Evolutionary conservation across 2,888 invertebrate species (phyloP).

Genomic region (Oscheius myriophilus): DNA sequence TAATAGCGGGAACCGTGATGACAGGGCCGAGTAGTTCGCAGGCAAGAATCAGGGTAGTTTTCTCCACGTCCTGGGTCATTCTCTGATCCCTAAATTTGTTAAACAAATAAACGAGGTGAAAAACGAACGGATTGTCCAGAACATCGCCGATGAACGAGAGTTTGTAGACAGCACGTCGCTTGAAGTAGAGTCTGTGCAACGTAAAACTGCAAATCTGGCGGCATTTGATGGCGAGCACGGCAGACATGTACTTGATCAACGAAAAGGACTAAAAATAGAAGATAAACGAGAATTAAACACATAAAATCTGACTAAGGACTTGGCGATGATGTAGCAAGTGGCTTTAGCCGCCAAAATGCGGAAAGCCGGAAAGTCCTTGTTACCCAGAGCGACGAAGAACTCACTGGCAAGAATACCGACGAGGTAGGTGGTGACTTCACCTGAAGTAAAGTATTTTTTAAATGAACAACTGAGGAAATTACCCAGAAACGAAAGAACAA

Average conservation of each 20-base stretch:
- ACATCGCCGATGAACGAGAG: slow-evolving; percentile 72
- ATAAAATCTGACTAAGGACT: slow-evolving; percentile 58
- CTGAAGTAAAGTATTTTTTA: slow-evolving; percentile 66
- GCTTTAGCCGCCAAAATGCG: slow-evolving; percentile 70
- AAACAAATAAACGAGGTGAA: slow-evolving; percentile 5
- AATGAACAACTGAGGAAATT: slow-evolving; percentile 8
- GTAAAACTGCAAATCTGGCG: slow-evolving; percentile 72
- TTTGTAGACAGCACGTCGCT: slow-evolving; percentile 74
- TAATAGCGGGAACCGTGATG: slow-evolving; percentile 74
- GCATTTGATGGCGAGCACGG: slow-evolving; percentile 74
- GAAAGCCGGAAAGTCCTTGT: slow-evolving; percentile 70
- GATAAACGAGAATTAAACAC: no score
- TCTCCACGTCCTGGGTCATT: slow-evolving; percentile 75
- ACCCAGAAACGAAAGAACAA: slow-evolving; percentile 71
- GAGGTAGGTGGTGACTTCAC: slow-evolving; percentile 75
- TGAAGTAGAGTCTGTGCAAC: slow-evolving; percentile 75
- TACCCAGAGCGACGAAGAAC: slow-evolving; percentile 74
- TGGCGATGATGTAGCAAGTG: slow-evolving; percentile 69
- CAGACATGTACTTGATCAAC: slow-evolving; percentile 72
- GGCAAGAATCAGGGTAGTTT: slow-evolving; percentile 72
- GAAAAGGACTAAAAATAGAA: slow-evolving; percentile 71
- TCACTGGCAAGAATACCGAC: slow-evolving; percentile 75
- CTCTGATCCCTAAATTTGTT: slow-evolving; percentile 74
- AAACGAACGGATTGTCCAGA: slow-evolving; percentile 75
- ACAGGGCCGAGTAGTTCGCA: slow-evolving; percentile 72